These are phyloP conservation scores for Acanthoscelides obtectus DNA, from an alignment of 2,888 invertebrate genomes.

Conservation along the genomic window DNA sequence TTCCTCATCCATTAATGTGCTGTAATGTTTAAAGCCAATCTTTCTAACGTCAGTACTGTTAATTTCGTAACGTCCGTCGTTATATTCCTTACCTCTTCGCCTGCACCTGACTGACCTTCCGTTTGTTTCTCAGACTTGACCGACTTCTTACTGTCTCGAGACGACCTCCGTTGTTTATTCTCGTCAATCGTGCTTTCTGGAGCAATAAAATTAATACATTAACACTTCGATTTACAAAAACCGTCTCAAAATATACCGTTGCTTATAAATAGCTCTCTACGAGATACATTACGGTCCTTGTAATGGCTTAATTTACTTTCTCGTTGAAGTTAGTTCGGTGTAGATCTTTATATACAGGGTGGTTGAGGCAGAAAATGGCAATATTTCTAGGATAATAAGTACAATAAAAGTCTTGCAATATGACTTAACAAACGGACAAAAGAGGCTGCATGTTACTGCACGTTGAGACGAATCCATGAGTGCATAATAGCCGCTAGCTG, in stretches of 20 bases:
- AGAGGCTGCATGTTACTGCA: too few species aligned
- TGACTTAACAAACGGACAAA: too few species aligned
- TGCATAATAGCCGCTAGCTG: too few species aligned
- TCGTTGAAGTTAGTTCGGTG: not conserved
- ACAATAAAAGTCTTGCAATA: too few species aligned
- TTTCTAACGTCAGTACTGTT: too few species aligned
- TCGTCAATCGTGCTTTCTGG: not conserved
- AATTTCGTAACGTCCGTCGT: too few species aligned
- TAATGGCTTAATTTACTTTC: not conserved
- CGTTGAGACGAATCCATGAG: too few species aligned
- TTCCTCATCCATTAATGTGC: too few species aligned
- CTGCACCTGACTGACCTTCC: not conserved
- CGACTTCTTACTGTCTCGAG: not conserved
- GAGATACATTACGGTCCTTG: not conserved
- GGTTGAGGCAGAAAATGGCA: too few species aligned
- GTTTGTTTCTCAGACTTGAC: not conserved
- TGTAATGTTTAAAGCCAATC: too few species aligned
- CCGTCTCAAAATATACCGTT: not conserved
- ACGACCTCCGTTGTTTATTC: not conserved
- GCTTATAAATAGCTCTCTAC: not conserved
- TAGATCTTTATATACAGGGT: too few species aligned
- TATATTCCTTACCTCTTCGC: not conserved
- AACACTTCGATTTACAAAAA: not conserved
- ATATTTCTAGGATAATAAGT: too few species aligned
- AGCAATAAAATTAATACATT: not conserved